phyloP scores from a whole-genome alignment of 2,113 vertebrate species.

The Salvelinus namaycush region DNA sequence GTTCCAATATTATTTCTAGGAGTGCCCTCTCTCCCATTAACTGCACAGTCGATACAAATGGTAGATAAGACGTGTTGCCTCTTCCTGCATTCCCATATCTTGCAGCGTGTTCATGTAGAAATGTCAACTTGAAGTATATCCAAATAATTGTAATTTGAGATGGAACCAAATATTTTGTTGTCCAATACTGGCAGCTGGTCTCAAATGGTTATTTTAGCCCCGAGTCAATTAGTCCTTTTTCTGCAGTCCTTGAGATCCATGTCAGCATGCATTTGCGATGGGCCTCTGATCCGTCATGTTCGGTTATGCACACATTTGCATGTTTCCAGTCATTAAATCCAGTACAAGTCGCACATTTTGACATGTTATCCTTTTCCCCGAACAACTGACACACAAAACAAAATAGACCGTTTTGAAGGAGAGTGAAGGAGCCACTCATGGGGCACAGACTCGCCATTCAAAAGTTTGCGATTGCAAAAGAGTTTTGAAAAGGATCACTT shows the following conservation, averaged over 20 bases:
- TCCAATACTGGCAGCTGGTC: neutral
- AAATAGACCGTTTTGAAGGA: neutral
- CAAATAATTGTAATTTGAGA: neutral
- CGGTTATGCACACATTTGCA: neutral
- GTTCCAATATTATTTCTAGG: slow-evolving; percentile 2
- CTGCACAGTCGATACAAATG: slow-evolving; percentile 8
- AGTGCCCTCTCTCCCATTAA: slow-evolving; percentile 24
- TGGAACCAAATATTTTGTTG: neutral
- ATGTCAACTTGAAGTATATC: slow-evolving; percentile 24
- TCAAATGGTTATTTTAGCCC: neutral
- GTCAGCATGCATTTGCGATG: neutral
- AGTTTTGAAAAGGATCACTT: neutral
- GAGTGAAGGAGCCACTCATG: neutral
- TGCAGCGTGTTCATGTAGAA: slow-evolving; percentile 20
- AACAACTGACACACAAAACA: neutral
- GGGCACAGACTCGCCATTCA: neutral
- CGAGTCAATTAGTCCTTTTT: neutral
- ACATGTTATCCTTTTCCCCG: neutral
- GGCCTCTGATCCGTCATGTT: neutral
- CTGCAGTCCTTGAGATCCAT: neutral
- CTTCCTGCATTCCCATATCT: slow-evolving; percentile 24
- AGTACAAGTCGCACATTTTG: neutral
- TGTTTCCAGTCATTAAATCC: neutral
- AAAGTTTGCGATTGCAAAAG: neutral
- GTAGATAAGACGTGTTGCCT: slow-evolving; percentile 11